phyloP scores from a whole-genome alignment of 2,113 vertebrate species.

The Rhinichthys klamathensis region DNA sequence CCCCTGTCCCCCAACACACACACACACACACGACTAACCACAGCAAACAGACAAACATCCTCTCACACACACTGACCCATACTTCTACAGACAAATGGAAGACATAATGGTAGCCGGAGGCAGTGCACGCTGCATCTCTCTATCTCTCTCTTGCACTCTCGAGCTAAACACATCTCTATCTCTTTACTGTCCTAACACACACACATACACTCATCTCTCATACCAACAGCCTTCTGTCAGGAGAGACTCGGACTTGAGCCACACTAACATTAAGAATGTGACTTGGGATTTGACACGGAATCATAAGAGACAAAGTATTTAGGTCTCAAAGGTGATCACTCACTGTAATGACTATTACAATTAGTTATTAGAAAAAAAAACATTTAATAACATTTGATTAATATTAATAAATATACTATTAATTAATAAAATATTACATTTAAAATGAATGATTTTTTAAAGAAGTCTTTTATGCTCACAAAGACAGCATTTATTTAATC shows the following conservation, averaged over 20 bases:
- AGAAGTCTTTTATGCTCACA: no score
- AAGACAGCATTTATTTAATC: no score
- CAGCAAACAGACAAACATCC: constrained; percentile 35
- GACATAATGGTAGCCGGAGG: constrained; percentile 77
- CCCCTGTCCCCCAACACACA: constrained; percentile 30
- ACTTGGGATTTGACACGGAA: neutral
- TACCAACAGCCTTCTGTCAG: constrained; percentile 1
- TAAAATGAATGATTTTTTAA: neutral
- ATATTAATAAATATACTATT: neutral
- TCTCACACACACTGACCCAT: constrained; percentile 57
- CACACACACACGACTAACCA: constrained; percentile 30
- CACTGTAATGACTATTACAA: no score
- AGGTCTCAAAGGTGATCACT: neutral
- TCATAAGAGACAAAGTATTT: neutral
- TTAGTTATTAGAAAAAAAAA: no score
- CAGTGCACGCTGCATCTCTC: constrained; percentile 40
- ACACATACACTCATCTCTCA: neutral
- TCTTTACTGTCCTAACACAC: constrained; percentile 21
- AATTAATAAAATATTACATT: neutral
- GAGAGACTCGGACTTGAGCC: neutral
- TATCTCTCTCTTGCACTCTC: constrained; percentile 44
- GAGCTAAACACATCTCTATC: constrained; percentile 9
- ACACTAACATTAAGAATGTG: neutral
- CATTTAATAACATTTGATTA: neutral
- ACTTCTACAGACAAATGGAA: constrained; percentile 66